Conservation (phyloP, 2,888 invertebrate species). For the Drosophila bunnanda region DNA sequence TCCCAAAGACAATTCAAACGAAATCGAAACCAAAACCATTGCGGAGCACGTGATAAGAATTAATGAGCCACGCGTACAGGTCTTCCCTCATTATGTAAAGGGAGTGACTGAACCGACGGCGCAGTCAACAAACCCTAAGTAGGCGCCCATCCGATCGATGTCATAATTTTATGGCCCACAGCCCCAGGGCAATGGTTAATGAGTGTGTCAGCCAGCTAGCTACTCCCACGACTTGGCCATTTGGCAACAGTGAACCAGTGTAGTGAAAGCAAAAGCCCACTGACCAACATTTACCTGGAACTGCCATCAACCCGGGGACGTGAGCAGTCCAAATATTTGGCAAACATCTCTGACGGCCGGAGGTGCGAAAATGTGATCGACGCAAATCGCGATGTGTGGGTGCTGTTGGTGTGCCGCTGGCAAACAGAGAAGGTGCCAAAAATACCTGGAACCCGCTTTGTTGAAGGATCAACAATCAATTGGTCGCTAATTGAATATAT, state of each 20-base stretch:
- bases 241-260: conserved; percentile 49
- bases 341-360: conserved; percentile 15
- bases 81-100: conserved; percentile 70
- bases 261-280: conserved; percentile 26
- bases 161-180: conserved; percentile 71
- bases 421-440: conserved; percentile 38
- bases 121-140: conserved; percentile 65
- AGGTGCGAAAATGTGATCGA: conserved; percentile 42
- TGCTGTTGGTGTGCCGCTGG: conserved; percentile 26
- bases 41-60: conserved; percentile 64
- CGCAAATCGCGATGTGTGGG: conserved; percentile 25
- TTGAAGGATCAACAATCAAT: conserved; percentile 33
- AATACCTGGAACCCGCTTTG: conserved; percentile 39
- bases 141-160: conserved; percentile 53
- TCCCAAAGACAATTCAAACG: conserved; percentile 54
- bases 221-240: conserved; percentile 11
- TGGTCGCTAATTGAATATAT: conserved; percentile 43
- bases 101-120: conserved; percentile 24
- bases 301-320: conserved; percentile 19
- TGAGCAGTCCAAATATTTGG: conserved; percentile 40
- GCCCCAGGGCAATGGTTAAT: conserved; percentile 50
- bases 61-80: conserved; percentile 23
- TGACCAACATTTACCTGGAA: conserved; percentile 20
- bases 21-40: conserved; percentile 58
- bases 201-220: conserved; percentile 43